phyloP scores from a whole-genome alignment of 2,888 invertebrate species.

The Pristionchus japonicus region DNA sequence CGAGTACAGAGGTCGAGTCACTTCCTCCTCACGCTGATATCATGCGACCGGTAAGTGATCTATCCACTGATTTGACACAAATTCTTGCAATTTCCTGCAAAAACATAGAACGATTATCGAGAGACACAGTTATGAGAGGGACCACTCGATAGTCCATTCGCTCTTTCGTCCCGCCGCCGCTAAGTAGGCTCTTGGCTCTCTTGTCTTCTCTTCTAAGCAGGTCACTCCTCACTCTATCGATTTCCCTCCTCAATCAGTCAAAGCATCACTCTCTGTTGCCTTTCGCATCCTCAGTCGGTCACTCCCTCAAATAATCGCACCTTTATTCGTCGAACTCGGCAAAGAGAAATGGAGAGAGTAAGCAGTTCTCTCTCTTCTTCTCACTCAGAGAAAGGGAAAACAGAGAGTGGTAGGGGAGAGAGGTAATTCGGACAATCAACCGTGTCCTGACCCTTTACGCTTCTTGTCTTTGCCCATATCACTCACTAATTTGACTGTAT shows the following conservation, averaged over 20 bases:
- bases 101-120: background rate
- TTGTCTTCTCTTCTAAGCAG: constrained; percentile 18
- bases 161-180: background rate
- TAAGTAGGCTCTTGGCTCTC: constrained; percentile 19
- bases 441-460: background rate
- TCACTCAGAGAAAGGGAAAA: background rate
- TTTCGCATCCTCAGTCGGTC: background rate
- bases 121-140: background rate
- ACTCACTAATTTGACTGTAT: background rate
- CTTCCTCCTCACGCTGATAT: background rate
- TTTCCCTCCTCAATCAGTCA: background rate
- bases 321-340: constrained; percentile 43
- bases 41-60: constrained; percentile 36
- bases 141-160: constrained; percentile 29
- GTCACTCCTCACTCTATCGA: constrained; percentile 14
- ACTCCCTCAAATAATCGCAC: background rate
- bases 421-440: constrained; percentile 30
- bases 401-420: constrained; percentile 11
- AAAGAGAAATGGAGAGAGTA: constrained; percentile 20
- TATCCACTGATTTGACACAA: background rate
- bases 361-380: constrained; percentile 14
- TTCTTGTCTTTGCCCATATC: background rate
- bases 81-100: background rate
- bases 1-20: constrained; percentile 24
- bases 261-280: background rate